Evolutionary conservation across 2,797 vertebrate genomes (phyloP), one percentile per base, ranked within the genome.

Genomic region (Neosalanx taihuensis): DNA sequence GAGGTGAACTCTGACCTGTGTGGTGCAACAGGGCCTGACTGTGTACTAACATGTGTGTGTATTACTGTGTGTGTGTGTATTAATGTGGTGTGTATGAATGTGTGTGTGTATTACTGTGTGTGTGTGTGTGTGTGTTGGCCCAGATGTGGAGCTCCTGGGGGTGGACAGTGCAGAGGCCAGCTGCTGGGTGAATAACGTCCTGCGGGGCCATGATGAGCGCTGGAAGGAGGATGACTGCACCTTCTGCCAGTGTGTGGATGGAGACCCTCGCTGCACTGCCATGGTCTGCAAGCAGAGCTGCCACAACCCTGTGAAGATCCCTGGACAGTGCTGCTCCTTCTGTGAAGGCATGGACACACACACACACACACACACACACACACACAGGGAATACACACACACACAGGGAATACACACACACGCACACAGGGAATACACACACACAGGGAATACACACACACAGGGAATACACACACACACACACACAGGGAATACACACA

Each of bases 271-370:
- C 86, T 94, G 93, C 81, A 94, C 93, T 0, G 93, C 93, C 71
- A 94, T 94, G 93, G 92, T 92, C 86, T 94, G 93, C 88, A 94
- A 93, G 69, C 93, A 94, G 87, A 94, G 89, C 84, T 94, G 93
- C 77, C 92, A 92, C 46, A 92, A 92, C 81, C 93, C 93, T 0
- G 90, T 94, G 71, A 93, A 93, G 84, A 93, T 94, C 67, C 92
- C 92, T 0, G 93, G 93, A 71, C 93, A 94, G 81, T 94, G 93
- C 80, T 94, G 93, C 70, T 92, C 93, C 15, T 94, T 93, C 87
- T 94, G 93, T 62, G 92, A 94, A 89, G 93, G 93, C 93, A 90
- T 0, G 51, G 2, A 64, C 49, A 58, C 64, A 41, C 72, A 67
- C 56, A 67, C 64, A 72, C 30, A 64, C 41, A 71, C 60, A 58